These are phyloP conservation scores for Calephelis perditalis DNA, from an alignment of 2,888 invertebrate genomes.

Conservation along the genomic window DNA sequence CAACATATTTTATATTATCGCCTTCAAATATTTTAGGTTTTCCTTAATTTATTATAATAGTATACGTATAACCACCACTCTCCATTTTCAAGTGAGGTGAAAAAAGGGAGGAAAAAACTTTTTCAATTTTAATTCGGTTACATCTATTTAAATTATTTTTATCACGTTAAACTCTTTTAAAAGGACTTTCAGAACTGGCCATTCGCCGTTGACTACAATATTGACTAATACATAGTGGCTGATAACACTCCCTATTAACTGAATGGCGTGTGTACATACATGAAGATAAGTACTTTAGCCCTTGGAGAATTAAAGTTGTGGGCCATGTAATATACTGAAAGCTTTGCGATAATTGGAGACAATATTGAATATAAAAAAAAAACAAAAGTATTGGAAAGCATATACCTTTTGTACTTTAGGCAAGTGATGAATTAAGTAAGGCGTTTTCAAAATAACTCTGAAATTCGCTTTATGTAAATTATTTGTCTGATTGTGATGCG, in stretches of 20 bases:
- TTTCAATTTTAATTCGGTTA: too few relatives aligned
- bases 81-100: too few relatives aligned
- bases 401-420: too few relatives aligned
- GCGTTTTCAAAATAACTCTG: too few relatives aligned
- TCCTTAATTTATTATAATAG: background rate
- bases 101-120: too few relatives aligned
- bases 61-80: too few relatives aligned
- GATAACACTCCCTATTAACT: conserved; percentile 54
- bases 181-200: conserved; percentile 30
- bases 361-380: too few relatives aligned
- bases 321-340: conserved; percentile 34
- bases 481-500: too few relatives aligned
- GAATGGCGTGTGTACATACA: conserved; percentile 33
- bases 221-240: conserved; percentile 51
- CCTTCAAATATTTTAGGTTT: background rate
- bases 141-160: background rate
- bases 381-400: too few relatives aligned
- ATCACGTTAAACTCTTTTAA: background rate
- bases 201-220: conserved; percentile 43
- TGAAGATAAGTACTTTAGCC: conserved; percentile 42
- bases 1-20: too few relatives aligned
- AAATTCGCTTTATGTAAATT: too few relatives aligned
- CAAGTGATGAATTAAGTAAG: too few relatives aligned
- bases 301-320: conserved; percentile 38
- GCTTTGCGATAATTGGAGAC: conserved; percentile 23